A percentile compares a stretch with the other conserved stretches of the same genome.
Conservation (phyloP, 2,797 vertebrate genomes). For the Leptatherina wallacei region DNA sequence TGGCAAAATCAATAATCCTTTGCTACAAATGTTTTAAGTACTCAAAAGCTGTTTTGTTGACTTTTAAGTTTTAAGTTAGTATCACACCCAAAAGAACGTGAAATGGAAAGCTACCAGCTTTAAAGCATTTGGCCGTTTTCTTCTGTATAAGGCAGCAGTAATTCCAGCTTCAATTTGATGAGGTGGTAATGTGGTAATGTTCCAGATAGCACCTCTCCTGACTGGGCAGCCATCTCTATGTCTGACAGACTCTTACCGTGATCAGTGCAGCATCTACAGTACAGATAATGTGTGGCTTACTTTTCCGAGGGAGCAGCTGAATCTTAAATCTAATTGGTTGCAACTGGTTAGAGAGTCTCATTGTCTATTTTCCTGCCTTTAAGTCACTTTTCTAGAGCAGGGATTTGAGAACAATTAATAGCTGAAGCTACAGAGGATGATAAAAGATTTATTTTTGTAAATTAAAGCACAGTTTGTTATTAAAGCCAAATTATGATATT, state of each 20-base stretch:
- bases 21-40: not conserved
- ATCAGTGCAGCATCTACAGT: constrained; percentile 35
- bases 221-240: constrained; percentile 7
- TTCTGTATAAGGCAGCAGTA: constrained; percentile 15
- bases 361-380: constrained; percentile 37
- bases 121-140: constrained; percentile 4
- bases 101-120: constrained; percentile 4
- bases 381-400: constrained; percentile 35
- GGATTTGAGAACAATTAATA: constrained; percentile 4
- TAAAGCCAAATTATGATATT: constrained; percentile 29
- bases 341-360: constrained; percentile 50
- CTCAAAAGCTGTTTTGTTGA: not conserved
- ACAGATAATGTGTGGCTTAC: constrained; percentile 45
- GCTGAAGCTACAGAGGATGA: constrained; percentile 5
- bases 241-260: constrained; percentile 22
- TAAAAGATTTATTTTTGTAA: constrained; percentile 18
- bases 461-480: constrained; percentile 26
- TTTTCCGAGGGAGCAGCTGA: constrained; percentile 39
- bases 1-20: not conserved
- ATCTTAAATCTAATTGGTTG: constrained; percentile 57
- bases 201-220: constrained; percentile 19
- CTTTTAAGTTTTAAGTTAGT: constrained; percentile 10
- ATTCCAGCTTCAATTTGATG: constrained; percentile 10
- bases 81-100: not conserved
- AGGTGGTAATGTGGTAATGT: constrained; percentile 2